These are phyloP conservation scores for Bos javanicus DNA, from an alignment of 2,113 vertebrate species.

Conservation along the genomic window DNA sequence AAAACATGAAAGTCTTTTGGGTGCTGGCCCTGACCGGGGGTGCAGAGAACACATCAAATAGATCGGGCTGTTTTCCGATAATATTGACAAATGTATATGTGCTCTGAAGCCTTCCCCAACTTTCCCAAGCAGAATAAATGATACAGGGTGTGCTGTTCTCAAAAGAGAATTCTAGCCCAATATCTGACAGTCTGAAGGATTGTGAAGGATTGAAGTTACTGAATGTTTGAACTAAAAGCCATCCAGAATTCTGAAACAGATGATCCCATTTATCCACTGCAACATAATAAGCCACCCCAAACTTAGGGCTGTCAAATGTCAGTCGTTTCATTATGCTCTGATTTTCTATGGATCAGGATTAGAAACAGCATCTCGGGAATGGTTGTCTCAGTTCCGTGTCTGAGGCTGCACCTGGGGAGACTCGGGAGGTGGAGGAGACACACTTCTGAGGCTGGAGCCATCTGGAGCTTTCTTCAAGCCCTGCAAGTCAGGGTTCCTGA, in stretches of 20 bases:
- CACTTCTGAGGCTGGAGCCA: background rate
- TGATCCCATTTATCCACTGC: background rate
- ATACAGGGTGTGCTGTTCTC: background rate
- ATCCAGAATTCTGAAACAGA: background rate
- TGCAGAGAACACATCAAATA: background rate
- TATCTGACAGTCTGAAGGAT: background rate
- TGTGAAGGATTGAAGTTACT: background rate
- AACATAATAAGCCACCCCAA: background rate
- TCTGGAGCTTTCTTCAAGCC: background rate
- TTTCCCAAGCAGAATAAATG: background rate
- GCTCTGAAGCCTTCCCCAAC: background rate
- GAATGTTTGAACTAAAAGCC: background rate
- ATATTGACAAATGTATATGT: background rate
- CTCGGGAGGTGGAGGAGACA: background rate
- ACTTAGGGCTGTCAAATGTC: background rate
- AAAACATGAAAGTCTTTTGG: background rate
- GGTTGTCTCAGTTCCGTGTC: background rate
- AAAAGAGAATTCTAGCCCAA: background rate
- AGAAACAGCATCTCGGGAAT: background rate
- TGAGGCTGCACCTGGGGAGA: background rate
- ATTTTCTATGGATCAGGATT: background rate
- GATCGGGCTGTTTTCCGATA: background rate
- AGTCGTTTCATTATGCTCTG: background rate
- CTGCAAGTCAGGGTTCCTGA: background rate
- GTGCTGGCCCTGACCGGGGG: background rate